Evolutionary conservation across 2,797 vertebrate species (phyloP).

Genomic region (Erpetoichthys calabaricus): DNA sequence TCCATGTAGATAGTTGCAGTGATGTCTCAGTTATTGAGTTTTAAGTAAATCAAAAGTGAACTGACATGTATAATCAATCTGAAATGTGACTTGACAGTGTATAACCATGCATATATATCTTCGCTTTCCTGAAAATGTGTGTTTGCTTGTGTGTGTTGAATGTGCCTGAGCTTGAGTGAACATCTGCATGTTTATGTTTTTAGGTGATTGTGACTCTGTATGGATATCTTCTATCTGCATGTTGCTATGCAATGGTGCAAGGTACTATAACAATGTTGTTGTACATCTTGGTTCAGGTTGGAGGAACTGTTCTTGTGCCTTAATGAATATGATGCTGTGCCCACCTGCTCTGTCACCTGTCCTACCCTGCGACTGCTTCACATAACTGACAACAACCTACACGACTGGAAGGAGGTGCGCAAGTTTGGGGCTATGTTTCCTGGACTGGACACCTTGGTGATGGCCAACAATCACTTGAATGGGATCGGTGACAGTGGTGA

Average conservation of each 20-base stretch:
- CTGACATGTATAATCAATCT: too few species aligned
- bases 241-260: too few species aligned
- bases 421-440: slow-evolving; percentile 87
- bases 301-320: slow-evolving; percentile 95
- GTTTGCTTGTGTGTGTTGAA: not conserved
- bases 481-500: slow-evolving; percentile 69
- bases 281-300: slow-evolving; percentile 53
- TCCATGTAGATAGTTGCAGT: too few species aligned
- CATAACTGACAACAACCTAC: slow-evolving; percentile 91
- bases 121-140: too few species aligned
- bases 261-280: not conserved
- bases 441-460: slow-evolving; percentile 65
- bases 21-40: too few species aligned
- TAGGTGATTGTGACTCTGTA: slow-evolving; percentile 4
- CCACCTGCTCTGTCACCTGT: slow-evolving; percentile 61
- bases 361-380: slow-evolving; percentile 84
- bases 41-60: too few species aligned
- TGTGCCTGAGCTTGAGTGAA: not conserved
- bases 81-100: too few species aligned
- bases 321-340: slow-evolving; percentile 79
- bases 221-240: not conserved
- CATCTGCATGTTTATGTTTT: not conserved
- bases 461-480: slow-evolving; percentile 78
- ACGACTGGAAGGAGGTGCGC: slow-evolving; percentile 80
- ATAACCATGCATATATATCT: too few species aligned